Base-by-base conservation (phyloP, 2,113 vertebrate genomes). In the Salvator merianae region DNA sequence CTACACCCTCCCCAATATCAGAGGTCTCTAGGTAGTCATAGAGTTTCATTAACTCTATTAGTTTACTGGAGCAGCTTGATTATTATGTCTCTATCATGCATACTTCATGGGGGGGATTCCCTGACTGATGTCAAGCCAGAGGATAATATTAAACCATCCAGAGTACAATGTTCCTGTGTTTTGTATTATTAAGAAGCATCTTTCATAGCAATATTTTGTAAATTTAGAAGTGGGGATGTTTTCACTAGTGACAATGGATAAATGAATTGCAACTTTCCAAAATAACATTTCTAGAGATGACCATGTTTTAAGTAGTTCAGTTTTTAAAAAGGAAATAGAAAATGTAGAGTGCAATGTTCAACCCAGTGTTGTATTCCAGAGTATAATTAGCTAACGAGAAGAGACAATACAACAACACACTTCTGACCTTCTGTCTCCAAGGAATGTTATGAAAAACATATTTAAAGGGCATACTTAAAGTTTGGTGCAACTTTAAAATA, bases 111-210 rank as follows among this genome's bases (percentile, higher is more conserved):
- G 84, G 84, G 85, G 50, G 86, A 90, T 91, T 87, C 70, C 83
- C 88, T 18, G 36, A 73, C 76, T 1, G 83, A 77, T 83, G 63
- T 85, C 83, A 90, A 93, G 78, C 88, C 78, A 91, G 88, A 87
- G 55, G 79, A 85, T 79, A 84, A 84, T 92, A 92, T 91, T 89
- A 88, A 92, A 87, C 76, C 43, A 85, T 79, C 87, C 87, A 43
- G 84, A 88, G 75, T 89, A 77, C 82, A 73, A 81, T 88, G 71
- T 87, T 87, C 82, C 86, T 90, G 87, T 87, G 88, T 82, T 79
- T 88, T 74, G 74, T 76, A 87, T 91, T 91, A 94, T 92, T 93
- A 92, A 91, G 90, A 90, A 84, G 88, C 91, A 88, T 93, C 86
- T 93, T 94, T 94, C 90, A 92, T 92, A 81, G 79, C 88, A 92